phyloP scores from a whole-genome alignment of 2,113 vertebrate genomes.

The Australoheros scitulus region DNA sequence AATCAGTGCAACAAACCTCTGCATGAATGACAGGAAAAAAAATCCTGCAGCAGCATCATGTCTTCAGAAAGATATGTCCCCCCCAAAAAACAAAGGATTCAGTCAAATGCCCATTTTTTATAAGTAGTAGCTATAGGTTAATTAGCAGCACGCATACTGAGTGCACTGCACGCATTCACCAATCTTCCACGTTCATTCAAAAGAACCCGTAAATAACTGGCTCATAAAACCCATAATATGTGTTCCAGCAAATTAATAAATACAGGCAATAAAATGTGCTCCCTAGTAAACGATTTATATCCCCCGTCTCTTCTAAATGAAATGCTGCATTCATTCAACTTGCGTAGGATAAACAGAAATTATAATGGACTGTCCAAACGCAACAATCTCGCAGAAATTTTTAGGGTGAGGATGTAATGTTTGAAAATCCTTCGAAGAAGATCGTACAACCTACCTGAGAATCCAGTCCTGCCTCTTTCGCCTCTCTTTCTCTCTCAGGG shows the following conservation, averaged over 20 bases:
- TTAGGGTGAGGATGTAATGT: constrained; percentile 22
- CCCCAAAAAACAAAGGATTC: constrained; percentile 49
- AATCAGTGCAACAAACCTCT: constrained; percentile 46
- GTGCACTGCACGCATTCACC: constrained; percentile 11
- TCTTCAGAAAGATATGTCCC: constrained; percentile 5
- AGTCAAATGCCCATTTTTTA: constrained; percentile 48
- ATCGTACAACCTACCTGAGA: constrained; percentile 68
- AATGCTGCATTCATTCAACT: constrained; percentile 69
- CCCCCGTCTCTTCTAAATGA: constrained; percentile 60
- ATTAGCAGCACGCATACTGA: constrained; percentile 27
- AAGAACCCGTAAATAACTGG: constrained; percentile 21
- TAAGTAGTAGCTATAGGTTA: constrained; percentile 45
- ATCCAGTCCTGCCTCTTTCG: constrained; percentile 44
- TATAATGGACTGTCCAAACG: constrained; percentile 18
- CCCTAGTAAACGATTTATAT: constrained; percentile 12
- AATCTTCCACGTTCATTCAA: not conserved
- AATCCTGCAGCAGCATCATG: constrained; percentile 42
- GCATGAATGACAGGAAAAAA: not conserved
- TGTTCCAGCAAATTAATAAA: constrained; percentile 41
- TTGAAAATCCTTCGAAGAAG: constrained; percentile 20
- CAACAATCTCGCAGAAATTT: constrained; percentile 17
- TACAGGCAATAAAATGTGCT: constrained; percentile 27
- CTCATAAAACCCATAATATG: constrained; percentile 26
- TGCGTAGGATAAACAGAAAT: constrained; percentile 23
- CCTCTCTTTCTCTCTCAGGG: constrained; percentile 25